These are phyloP conservation scores for Chrosomus eos DNA, from an alignment of 2,797 vertebrate species.

Conservation along the genomic window DNA sequence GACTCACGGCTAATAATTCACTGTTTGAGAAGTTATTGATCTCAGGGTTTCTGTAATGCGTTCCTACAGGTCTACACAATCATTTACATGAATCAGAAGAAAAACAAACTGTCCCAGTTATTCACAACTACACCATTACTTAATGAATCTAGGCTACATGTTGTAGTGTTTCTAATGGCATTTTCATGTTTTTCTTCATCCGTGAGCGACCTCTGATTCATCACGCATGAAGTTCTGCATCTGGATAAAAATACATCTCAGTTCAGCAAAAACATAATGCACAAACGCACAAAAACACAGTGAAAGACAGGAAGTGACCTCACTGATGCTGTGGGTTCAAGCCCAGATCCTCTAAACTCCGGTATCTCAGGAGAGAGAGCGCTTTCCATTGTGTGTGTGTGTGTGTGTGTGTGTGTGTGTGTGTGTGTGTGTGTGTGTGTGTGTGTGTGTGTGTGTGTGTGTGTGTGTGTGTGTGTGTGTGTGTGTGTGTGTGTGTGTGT, in stretches of 20 bases:
- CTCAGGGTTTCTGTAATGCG: neutral
- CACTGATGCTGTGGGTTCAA: neutral
- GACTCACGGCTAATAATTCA: neutral
- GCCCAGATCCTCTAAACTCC: neutral
- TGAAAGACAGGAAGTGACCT: slow-evolving; percentile 25
- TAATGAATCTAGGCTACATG: neutral
- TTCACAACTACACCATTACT: too few relatives aligned
- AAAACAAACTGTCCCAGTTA: neutral
- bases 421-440: too few relatives aligned
- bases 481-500: too few relatives aligned
- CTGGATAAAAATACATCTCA: slow-evolving; percentile 11
- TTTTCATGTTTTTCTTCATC: neutral
- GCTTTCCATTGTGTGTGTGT: too few relatives aligned
- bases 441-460: too few relatives aligned
- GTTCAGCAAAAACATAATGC: neutral
- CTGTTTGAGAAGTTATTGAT: neutral
- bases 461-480: too few relatives aligned
- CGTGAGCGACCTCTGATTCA: neutral
- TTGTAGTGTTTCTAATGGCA: neutral
- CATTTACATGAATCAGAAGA: neutral
- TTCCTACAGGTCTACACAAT: neutral
- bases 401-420: too few relatives aligned
- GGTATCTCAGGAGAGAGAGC: too few relatives aligned
- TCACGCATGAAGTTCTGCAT: neutral
- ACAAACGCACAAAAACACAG: neutral